Percentiles rank a stretch among this genome's conserved stretches.
These are phyloP conservation scores for Hippoglossus stenolepis DNA, from an alignment of 2,113 vertebrate genomes.

Conservation along the genomic window DNA sequence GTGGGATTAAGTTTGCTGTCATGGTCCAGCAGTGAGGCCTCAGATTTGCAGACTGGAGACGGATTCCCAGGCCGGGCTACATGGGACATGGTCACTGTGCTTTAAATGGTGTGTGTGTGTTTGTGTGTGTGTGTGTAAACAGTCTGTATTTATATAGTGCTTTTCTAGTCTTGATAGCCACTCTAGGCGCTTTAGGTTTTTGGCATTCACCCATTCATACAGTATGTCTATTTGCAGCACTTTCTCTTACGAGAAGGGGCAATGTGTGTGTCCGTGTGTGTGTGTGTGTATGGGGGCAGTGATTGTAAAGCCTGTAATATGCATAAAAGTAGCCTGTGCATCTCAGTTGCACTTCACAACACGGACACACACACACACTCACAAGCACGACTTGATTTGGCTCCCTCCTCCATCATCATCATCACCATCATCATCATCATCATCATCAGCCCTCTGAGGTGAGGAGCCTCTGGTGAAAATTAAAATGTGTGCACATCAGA, in stretches of 20 bases:
- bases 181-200: too few species aligned
- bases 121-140: too few species aligned
- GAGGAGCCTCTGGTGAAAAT: not conserved
- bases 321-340: slow-evolving; percentile 28
- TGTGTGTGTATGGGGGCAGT: too few species aligned
- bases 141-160: too few species aligned
- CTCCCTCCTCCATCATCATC: slow-evolving; percentile 22
- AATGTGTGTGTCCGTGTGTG: too few species aligned
- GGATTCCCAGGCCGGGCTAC: too few species aligned
- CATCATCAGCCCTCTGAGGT: not conserved
- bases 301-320: slow-evolving; percentile 11
- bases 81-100: slow-evolving; percentile 19
- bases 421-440: not conserved
- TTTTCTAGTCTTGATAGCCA: too few species aligned
- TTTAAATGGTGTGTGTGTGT: too few species aligned
- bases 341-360: slow-evolving; percentile 15
- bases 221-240: too few species aligned
- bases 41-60: slow-evolving; percentile 45
- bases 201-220: too few species aligned
- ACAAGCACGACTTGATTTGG: slow-evolving; percentile 54
- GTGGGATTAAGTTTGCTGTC: too few species aligned
- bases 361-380: not conserved
- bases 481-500: not conserved
- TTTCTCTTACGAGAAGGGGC: too few species aligned
- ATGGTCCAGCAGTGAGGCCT: slow-evolving; percentile 51